Evolutionary conservation across 2,888 invertebrate species (phyloP).

Genomic region (Scotopteryx bipunctaria): DNA sequence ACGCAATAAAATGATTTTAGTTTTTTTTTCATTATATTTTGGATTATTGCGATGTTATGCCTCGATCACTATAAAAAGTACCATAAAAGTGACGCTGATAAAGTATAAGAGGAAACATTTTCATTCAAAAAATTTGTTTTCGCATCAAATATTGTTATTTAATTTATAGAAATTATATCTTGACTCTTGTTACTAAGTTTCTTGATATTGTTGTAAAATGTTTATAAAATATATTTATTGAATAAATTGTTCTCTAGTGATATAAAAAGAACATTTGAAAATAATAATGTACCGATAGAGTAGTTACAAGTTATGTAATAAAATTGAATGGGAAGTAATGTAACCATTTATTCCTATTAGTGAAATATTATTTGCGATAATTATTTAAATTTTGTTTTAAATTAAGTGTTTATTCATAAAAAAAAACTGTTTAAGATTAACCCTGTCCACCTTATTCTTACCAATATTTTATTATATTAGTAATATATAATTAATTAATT

Average conservation of each 20-base stretch:
- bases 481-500: too few relatives aligned
- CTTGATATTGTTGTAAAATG: constrained; percentile 74
- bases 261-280: constrained; percentile 62
- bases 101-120: not conserved
- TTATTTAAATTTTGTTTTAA: too few relatives aligned
- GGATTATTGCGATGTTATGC: not conserved
- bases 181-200: constrained; percentile 67
- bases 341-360: constrained; percentile 46
- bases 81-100: not conserved
- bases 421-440: too few relatives aligned
- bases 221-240: constrained; percentile 73
- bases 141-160: constrained; percentile 33
- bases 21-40: not conserved
- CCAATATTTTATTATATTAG: too few relatives aligned
- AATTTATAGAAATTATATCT: constrained; percentile 36
- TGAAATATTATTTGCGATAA: not conserved
- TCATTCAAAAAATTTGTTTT: constrained; percentile 9
- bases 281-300: constrained; percentile 45
- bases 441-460: too few relatives aligned
- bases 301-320: constrained; percentile 41
- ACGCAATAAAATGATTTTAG: constrained; percentile 36
- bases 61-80: not conserved
- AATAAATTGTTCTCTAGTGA: constrained; percentile 64
- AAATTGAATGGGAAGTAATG: constrained; percentile 64
- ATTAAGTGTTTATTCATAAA: too few relatives aligned